Evolutionary conservation across 2,113 vertebrate genomes (phyloP).

Genomic region (Eonycteris spelaea): DNA sequence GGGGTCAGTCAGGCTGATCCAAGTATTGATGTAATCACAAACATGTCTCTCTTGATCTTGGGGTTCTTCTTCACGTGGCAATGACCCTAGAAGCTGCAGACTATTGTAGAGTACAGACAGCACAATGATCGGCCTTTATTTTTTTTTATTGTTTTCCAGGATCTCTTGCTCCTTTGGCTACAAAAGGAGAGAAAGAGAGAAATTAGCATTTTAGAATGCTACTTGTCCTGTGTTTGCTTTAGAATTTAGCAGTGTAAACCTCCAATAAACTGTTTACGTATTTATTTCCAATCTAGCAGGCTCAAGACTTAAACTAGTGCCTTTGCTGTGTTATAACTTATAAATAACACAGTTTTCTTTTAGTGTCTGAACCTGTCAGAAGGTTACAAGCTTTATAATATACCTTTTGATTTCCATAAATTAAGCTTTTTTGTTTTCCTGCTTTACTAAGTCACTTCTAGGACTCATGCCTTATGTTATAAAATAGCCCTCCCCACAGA

Average conservation of each 20-base stretch:
- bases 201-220: neutral
- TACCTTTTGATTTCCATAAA: neutral
- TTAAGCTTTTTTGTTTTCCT: neutral
- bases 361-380: neutral
- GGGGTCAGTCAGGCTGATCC: neutral
- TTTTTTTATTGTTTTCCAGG: neutral
- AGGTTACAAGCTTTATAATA: neutral
- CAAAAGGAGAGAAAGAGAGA: neutral
- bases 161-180: neutral
- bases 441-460: neutral
- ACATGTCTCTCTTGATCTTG: neutral
- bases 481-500: neutral
- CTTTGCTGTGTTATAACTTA: neutral
- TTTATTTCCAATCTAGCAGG: neutral
- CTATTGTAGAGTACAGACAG: neutral
- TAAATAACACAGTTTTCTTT: neutral
- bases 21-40: neutral
- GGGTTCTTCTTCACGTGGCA: neutral
- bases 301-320: neutral
- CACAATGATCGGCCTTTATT: neutral
- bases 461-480: neutral
- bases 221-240: neutral
- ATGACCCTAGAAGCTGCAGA: neutral
- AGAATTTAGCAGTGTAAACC: neutral
- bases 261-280: conserved; percentile 8